Percentiles rank a stretch among this genome's conserved stretches.
These are phyloP conservation scores for Eulemur rubriventer DNA, from an alignment of 2,797 vertebrate species.

Conservation along the genomic window DNA sequence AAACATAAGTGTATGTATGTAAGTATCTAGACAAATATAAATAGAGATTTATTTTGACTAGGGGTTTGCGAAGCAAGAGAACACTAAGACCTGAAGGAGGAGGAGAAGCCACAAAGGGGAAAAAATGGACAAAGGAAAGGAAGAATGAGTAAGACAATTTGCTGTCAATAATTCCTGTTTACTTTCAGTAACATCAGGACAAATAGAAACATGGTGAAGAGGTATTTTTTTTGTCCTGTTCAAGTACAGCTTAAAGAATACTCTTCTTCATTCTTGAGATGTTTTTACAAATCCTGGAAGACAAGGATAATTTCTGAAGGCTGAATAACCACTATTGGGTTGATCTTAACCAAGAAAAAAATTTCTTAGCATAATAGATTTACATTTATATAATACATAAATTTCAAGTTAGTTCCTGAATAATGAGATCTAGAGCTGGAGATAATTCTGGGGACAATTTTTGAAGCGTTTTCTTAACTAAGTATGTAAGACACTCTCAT, in stretches of 20 bases:
- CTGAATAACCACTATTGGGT: neutral
- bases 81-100: neutral
- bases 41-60: neutral
- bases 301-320: constrained; percentile 20
- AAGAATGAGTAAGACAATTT: constrained; percentile 32
- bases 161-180: constrained; percentile 38
- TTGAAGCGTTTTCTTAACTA: constrained; percentile 12
- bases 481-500: neutral
- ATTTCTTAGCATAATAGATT: neutral
- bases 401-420: constrained; percentile 31
- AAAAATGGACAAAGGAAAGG: neutral
- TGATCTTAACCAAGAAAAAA: constrained; percentile 20
- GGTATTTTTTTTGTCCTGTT: neutral
- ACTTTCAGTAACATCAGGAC: constrained; percentile 35
- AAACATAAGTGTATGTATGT: neutral
- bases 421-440: neutral
- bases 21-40: neutral
- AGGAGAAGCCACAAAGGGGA: neutral
- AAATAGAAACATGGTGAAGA: constrained; percentile 24
- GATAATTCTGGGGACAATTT: neutral
- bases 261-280: neutral
- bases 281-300: constrained; percentile 42
- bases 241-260: neutral
- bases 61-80: neutral
- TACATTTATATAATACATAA: constrained; percentile 15